Percentiles rank a stretch among this genome's conserved stretches.
These are phyloP conservation scores for Acrocephalus scirpaceus DNA, from an alignment of 2,797 vertebrate genomes.

Conservation along the genomic window DNA sequence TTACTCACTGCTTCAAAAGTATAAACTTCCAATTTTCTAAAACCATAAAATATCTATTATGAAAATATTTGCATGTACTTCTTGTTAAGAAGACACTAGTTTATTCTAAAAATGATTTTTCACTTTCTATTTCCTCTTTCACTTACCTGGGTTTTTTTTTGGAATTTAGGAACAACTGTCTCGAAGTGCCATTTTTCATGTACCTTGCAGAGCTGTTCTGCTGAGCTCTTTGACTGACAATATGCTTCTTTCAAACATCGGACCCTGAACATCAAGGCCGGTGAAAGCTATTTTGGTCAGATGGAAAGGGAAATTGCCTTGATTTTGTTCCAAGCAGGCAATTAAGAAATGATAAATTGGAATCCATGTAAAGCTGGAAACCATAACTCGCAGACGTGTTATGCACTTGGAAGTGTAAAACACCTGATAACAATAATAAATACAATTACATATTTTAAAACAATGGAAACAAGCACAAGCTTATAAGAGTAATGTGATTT, in stretches of 20 bases:
- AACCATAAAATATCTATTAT: not conserved
- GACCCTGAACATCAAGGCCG: conserved; percentile 38
- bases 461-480: not conserved
- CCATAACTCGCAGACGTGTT: conserved; percentile 54
- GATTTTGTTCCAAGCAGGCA: conserved; percentile 74
- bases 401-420: conserved; percentile 65
- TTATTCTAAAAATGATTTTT: not conserved
- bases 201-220: not conserved
- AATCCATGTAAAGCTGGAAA: conserved; percentile 53
- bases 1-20: not conserved
- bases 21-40: not conserved
- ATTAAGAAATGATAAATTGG: conserved; percentile 76
- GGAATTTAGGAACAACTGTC: not conserved
- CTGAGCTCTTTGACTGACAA: not conserved
- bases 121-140: not conserved
- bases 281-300: conserved; percentile 53
- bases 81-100: not conserved
- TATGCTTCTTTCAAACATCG: not conserved
- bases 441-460: conserved; percentile 52
- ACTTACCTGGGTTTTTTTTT: accelerated
- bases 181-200: not conserved
- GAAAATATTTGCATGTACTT: not conserved
- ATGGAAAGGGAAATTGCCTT: conserved; percentile 70
- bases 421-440: conserved; percentile 66
- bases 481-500: not conserved